Percentiles rank a stretch among this genome's conserved stretches.
Evolutionary conservation across 2,888 invertebrate species (phyloP).

Genomic region (Megastigmus dorsalis): DNA sequence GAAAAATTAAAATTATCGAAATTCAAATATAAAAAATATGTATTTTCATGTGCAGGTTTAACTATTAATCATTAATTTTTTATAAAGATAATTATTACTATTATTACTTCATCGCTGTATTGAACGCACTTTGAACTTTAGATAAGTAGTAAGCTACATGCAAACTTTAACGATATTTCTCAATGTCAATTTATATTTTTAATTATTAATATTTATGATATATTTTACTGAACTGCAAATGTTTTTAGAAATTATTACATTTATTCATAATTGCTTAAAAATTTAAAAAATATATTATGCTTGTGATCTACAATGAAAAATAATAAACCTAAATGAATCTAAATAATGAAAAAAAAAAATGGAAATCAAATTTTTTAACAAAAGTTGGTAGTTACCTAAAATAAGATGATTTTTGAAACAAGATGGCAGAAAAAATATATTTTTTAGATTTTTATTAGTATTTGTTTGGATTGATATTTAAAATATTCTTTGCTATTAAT

Average conservation of each 20-base stretch:
- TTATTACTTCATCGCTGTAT: constrained; percentile 38
- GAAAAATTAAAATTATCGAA: too few species aligned
- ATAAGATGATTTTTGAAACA: too few species aligned
- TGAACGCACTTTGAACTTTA: constrained; percentile 33
- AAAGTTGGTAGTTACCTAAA: too few species aligned
- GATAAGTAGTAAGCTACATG: constrained; percentile 37
- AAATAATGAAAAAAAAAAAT: too few species aligned
- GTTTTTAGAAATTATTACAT: constrained; percentile 5
- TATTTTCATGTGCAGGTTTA: not conserved
- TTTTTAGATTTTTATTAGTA: constrained; percentile 7
- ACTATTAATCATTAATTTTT: not conserved
- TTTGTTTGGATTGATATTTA: constrained; percentile 20
- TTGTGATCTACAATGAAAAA: too few species aligned
- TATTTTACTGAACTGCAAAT: constrained; percentile 1
- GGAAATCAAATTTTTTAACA: too few species aligned
- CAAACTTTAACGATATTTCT: constrained; percentile 47
- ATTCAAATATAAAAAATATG: not conserved
- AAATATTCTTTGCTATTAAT: constrained; percentile 7
- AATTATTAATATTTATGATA: not conserved
- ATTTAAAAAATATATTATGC: constrained; percentile 14
- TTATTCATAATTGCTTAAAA: constrained; percentile 7
- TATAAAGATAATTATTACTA: not conserved
- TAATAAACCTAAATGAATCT: too few species aligned
- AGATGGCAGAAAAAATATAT: constrained; percentile 39
- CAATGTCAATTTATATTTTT: constrained; percentile 33